phyloP scores from a whole-genome alignment of 2,113 vertebrate species.

The Stigmatopora nigra region DNA sequence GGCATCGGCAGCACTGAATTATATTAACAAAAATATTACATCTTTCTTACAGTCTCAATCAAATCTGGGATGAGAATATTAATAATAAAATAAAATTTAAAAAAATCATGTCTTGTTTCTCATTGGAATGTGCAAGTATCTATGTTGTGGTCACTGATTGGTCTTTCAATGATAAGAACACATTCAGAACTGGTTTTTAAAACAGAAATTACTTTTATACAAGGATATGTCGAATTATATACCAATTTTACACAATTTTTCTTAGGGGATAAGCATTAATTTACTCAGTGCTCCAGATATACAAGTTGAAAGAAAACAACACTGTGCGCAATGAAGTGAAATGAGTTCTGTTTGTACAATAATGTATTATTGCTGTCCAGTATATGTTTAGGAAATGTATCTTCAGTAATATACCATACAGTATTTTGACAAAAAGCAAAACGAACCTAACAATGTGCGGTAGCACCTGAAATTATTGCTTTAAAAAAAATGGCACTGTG shows the following conservation, averaged over 20 bases:
- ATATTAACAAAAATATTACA: background rate
- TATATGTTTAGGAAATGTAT: conserved; percentile 8
- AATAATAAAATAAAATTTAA: too few species aligned
- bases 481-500: conserved; percentile 37
- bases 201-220: conserved; percentile 27
- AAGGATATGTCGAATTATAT: background rate
- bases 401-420: conserved; percentile 21
- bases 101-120: background rate
- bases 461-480: conserved; percentile 26
- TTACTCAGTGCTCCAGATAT: background rate
- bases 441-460: conserved; percentile 19
- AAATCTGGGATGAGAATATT: background rate
- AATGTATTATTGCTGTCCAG: background rate
- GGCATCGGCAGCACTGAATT: background rate
- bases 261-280: background rate
- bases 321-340: background rate
- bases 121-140: background rate
- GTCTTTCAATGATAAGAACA: background rate
- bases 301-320: conserved; percentile 1
- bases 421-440: conserved; percentile 28
- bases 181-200: conserved; percentile 24
- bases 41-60: background rate
- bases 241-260: background rate
- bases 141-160: background rate
- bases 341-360: background rate